Evolutionary conservation across 2,113 vertebrate genomes (phyloP).

Genomic region (Taxidea taxus): DNA sequence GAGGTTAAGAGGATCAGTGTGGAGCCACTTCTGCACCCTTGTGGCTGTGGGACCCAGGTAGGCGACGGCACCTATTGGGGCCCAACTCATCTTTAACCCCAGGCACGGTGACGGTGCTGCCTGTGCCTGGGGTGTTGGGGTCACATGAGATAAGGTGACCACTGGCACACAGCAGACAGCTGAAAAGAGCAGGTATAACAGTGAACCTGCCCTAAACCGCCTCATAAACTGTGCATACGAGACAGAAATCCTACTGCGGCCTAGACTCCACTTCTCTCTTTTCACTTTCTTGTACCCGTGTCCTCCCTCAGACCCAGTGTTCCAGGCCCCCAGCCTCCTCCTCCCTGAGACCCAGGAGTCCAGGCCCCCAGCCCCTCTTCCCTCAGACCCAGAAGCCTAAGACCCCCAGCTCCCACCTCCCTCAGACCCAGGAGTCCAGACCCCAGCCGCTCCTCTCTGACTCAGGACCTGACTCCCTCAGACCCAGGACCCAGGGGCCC

Average conservation of each 20-base stretch:
- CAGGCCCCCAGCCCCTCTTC: neutral
- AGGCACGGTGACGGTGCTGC: fast-evolving
- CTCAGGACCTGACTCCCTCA: neutral
- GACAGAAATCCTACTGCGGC: neutral
- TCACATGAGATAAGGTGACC: neutral
- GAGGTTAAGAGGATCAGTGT: neutral
- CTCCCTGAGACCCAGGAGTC: neutral
- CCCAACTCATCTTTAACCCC: neutral
- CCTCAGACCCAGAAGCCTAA: neutral
- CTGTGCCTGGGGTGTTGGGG: neutral
- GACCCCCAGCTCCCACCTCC: neutral
- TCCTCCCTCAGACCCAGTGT: neutral
- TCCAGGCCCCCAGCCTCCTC: neutral
- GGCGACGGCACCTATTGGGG: neutral
- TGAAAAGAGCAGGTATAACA: neutral
- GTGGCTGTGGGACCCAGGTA: neutral
- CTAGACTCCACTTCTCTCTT: neutral
- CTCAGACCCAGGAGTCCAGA: neutral
- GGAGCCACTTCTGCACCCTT: neutral
- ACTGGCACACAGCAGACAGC: neutral
- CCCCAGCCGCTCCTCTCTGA: no score
- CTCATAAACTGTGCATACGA: neutral
- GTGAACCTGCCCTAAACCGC: no score
- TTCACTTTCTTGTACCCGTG: neutral
- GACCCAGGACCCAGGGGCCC: slow-evolving; percentile 74